Conservation (phyloP, 2,888 invertebrate genomes). For the Phasia obesa region DNA sequence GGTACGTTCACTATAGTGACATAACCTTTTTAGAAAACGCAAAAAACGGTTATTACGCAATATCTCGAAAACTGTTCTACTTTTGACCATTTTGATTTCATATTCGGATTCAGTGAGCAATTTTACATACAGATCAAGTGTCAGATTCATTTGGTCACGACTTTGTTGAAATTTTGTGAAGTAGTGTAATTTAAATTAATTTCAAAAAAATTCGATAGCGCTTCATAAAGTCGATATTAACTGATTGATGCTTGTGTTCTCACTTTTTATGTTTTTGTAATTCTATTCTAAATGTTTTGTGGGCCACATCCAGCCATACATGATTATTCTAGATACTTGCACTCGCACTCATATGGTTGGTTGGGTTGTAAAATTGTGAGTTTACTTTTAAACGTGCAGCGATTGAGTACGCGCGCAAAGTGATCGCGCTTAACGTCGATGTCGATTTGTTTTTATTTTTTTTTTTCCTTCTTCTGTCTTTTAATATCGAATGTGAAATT, state of each 20-base stretch:
- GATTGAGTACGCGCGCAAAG: conserved; percentile 65
- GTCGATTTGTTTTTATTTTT: conserved; percentile 12
- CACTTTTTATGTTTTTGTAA: conserved; percentile 40
- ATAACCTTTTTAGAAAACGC: too few relatives aligned
- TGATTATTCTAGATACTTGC: conserved; percentile 16
- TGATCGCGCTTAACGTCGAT: conserved; percentile 59
- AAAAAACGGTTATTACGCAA: too few relatives aligned
- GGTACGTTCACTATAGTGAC: too few relatives aligned
- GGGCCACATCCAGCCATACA: conserved; percentile 38
- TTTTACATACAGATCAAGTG: too few relatives aligned
- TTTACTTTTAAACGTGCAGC: conserved; percentile 65
- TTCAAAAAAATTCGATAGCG: conserved; percentile 28
- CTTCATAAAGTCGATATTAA: conserved; percentile 23
- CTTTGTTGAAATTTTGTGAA: too few relatives aligned
- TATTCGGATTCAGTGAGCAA: too few relatives aligned
- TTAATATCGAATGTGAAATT: conserved; percentile 58
- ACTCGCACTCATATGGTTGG: conserved; percentile 26
- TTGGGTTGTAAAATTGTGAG: conserved; percentile 52
- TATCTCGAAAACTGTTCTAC: too few relatives aligned
- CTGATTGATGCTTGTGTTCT: conserved; percentile 24
- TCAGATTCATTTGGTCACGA: too few relatives aligned
- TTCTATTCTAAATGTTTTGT: conserved; percentile 65
- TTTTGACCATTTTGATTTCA: too few relatives aligned
- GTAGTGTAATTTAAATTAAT: neutral
- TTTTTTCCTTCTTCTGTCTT: too few relatives aligned